phyloP scores from a whole-genome alignment of 37 sponge, comb jelly and placozoan genomes.

The Bolinopsis microptera region DNA sequence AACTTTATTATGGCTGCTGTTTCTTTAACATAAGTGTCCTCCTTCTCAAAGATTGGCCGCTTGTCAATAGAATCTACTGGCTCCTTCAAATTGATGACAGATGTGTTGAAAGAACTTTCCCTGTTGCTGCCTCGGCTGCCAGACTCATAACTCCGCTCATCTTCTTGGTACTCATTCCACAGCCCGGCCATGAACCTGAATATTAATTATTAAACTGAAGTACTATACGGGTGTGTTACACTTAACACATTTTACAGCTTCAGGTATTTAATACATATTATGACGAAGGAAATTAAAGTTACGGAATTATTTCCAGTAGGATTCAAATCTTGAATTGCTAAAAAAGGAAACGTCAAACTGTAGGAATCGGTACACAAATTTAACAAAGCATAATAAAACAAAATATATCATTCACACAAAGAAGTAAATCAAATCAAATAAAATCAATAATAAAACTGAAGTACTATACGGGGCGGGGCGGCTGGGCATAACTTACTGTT shows the following conservation, averaged over 20 bases:
- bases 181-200: conserved; percentile 23
- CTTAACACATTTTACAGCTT: no score
- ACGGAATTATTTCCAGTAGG: no score
- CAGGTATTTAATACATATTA: no score
- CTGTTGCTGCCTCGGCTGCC: not conserved
- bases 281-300: no score
- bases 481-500: no score
- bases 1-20: conserved; percentile 14
- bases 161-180: conserved; percentile 47
- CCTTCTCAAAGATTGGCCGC: conserved; percentile 34
- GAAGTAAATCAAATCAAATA: not conserved
- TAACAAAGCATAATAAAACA: not conserved
- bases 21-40: not conserved
- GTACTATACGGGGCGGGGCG: no score
- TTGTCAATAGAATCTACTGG: not conserved
- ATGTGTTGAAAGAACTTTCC: not conserved
- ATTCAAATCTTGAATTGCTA: no score
- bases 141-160: not conserved
- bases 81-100: conserved; percentile 13
- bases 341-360: not conserved
- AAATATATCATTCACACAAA: not conserved
- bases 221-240: not conserved
- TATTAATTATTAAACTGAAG: not conserved
- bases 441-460: no score
- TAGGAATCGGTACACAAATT: not conserved